Evolutionary conservation across 2,888 invertebrate species (phyloP).

Genomic region (Drosophila barbarae): DNA sequence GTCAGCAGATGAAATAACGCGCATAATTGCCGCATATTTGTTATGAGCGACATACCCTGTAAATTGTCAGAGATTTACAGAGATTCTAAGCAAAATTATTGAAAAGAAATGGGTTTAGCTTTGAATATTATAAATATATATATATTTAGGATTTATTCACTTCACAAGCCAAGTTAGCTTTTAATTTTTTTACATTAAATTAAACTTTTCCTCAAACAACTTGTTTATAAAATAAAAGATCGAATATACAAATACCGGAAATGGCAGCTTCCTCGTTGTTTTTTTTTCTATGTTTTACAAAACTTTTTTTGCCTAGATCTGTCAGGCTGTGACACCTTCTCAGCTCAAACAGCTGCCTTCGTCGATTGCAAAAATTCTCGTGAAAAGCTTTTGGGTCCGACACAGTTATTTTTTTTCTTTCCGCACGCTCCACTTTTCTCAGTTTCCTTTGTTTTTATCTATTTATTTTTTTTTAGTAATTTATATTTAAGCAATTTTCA

Average conservation of each 20-base stretch:
- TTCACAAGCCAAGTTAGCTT: too few species aligned
- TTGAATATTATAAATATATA: too few species aligned
- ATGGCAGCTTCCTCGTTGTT: not conserved
- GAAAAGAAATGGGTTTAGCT: not conserved
- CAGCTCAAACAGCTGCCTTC: constrained; percentile 28
- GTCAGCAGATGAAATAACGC: constrained; percentile 63
- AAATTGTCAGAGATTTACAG: not conserved
- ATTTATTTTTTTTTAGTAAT: not conserved
- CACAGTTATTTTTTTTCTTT: constrained; percentile 25
- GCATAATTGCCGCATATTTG: constrained; percentile 66
- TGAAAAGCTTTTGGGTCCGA: constrained; percentile 31
- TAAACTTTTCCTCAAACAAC: not conserved
- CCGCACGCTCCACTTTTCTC: constrained; percentile 9
- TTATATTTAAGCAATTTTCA: constrained; percentile 36
- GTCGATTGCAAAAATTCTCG: constrained; percentile 34
- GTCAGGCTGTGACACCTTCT: constrained; percentile 5
- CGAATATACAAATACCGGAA: not conserved
- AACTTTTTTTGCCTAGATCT: constrained; percentile 17
- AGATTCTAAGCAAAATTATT: not conserved
- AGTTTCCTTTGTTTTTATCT: not conserved
- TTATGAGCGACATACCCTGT: constrained; percentile 11
- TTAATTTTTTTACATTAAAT: not conserved
- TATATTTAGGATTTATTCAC: too few species aligned
- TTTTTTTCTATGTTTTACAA: constrained; percentile 13
- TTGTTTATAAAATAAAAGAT: not conserved